phyloP scores from a whole-genome alignment of 2,797 vertebrate genomes.

The Myoxocephalus aenaeus region DNA sequence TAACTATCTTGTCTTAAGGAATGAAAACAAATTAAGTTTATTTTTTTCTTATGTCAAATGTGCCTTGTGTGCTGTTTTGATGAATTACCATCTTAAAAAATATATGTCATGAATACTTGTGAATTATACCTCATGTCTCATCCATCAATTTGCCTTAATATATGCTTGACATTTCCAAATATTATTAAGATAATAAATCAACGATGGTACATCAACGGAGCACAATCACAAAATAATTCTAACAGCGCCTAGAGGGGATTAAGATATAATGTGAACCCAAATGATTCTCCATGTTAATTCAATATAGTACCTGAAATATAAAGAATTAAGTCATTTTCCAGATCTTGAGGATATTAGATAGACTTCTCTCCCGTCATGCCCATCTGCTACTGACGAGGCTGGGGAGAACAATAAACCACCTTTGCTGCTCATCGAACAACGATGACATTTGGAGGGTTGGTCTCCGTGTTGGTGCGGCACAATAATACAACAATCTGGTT shows the following conservation, averaged over 20 bases:
- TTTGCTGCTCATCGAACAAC: slow-evolving; percentile 78
- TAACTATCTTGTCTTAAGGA: background rate
- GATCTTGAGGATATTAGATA: slow-evolving; percentile 52
- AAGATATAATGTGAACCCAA: slow-evolving; percentile 30
- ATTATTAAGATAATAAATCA: slow-evolving; percentile 76
- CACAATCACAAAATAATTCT: slow-evolving; percentile 50
- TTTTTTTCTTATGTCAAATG: slow-evolving; percentile 8
- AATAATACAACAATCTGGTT: slow-evolving; percentile 65
- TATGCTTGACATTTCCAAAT: slow-evolving; percentile 73
- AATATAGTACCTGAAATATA: slow-evolving; percentile 50
- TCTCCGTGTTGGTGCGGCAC: slow-evolving; percentile 58
- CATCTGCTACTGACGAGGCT: slow-evolving; percentile 64
- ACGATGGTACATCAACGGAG: slow-evolving; percentile 32
- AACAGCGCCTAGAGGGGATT: slow-evolving; percentile 33
- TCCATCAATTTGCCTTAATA: slow-evolving; percentile 57
- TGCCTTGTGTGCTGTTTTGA: slow-evolving; percentile 37
- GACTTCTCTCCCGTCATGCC: slow-evolving; percentile 60
- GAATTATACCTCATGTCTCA: slow-evolving; percentile 57
- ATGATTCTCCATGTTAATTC: slow-evolving; percentile 54
- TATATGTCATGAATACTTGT: slow-evolving; percentile 46
- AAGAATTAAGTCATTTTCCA: slow-evolving; percentile 58
- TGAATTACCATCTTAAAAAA: slow-evolving; percentile 45
- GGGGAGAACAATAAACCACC: slow-evolving; percentile 81
- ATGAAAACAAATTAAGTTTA: background rate
- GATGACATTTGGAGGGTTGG: slow-evolving; percentile 79